Base-by-base conservation (phyloP, 2,113 vertebrate genomes). In the Pachycephala philippinensis region DNA sequence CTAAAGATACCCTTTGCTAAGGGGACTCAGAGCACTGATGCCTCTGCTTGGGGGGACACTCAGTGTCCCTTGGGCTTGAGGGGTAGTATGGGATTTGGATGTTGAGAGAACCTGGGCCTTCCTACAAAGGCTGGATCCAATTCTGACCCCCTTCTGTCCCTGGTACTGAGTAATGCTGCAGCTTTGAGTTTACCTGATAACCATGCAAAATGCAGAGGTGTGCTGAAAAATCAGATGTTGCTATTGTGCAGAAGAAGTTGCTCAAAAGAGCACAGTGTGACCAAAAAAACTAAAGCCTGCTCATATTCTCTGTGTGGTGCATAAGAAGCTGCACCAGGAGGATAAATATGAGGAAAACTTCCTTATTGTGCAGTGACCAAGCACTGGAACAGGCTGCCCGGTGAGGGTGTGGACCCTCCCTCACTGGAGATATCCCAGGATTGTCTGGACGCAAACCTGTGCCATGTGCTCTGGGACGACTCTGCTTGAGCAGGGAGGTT, bases 1-100 rank as follows among this genome's bases (percentile, higher is more conserved):
- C 95, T 96, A 95, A 70, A 97, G 90, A 85, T 22, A 57, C 60
- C 24, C 79, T 89, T 30, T 37, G 52, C 76, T 70, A 91, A 5
- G 5, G 22, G 72, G 61, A 54, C 28, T 88, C 57, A 1, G 24
- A 66, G 85, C 60, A 63, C 16, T 4, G 14, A 27, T 15, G 69
- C 19, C 7, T 31, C 86, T 45, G 89, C 35, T 1, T 47, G 76
- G 28, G 7, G 7, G 30, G 78, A 78, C 56, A 57, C 50, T 86
- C 1, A 0, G 14, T n/a, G 40, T 59, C 57, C 54, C 20, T 33
- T 12, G 37, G 28, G 63, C 40, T 84, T 28, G 23, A 57, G 45
- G 61, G 70, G 23, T 44, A 37, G 20, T 6, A 40, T 0, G 3
- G 61, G 63, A 53, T 53, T 47, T 39, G 60, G 81, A 16, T 1